Evolutionary conservation across 1,140 invertebrate species (phyloP).

Genomic region (Euschistus heros): DNA sequence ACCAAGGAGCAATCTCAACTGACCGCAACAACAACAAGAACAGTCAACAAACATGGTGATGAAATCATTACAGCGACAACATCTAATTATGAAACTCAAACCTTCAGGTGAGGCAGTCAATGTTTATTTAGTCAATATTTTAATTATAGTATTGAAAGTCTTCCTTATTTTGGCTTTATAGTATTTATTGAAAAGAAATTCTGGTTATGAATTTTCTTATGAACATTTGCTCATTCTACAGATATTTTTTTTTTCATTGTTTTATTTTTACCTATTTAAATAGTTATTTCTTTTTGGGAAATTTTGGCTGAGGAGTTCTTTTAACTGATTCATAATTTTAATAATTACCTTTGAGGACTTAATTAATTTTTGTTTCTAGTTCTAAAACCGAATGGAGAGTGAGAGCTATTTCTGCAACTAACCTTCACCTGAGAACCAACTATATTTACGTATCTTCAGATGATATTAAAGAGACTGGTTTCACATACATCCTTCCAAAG

Average conservation of each 20-base stretch:
- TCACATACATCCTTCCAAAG: conserved; percentile 97
- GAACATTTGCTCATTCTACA: too few species aligned
- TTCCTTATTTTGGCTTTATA: too few species aligned
- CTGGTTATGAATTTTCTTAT: too few species aligned
- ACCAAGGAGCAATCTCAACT: conserved; percentile 98
- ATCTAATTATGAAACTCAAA: conserved; percentile 96
- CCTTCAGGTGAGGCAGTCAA: conserved; percentile 59
- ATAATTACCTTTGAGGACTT: neutral
- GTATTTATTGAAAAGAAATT: too few species aligned
- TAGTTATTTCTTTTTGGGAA: too few species aligned
- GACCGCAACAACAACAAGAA: conserved; percentile 94
- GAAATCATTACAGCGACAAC: conserved; percentile 99
- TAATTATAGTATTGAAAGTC: too few species aligned
- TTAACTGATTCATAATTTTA: neutral
- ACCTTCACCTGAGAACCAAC: conserved; percentile 95
- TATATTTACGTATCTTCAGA: conserved; percentile 99
- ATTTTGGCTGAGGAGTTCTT: too few species aligned
- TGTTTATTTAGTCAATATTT: too few species aligned
- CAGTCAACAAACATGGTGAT: conserved; percentile 98
- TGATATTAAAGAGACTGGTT: conserved; percentile 98
- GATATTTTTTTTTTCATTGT: too few species aligned
- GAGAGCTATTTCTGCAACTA: conserved; percentile 95
- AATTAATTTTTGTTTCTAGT: conserved; percentile 37
- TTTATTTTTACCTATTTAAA: too few species aligned
- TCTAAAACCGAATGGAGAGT: conserved; percentile 99